Evolutionary conservation across 1,140 invertebrate genomes (phyloP).

Genomic region (Magallana gigas): DNA sequence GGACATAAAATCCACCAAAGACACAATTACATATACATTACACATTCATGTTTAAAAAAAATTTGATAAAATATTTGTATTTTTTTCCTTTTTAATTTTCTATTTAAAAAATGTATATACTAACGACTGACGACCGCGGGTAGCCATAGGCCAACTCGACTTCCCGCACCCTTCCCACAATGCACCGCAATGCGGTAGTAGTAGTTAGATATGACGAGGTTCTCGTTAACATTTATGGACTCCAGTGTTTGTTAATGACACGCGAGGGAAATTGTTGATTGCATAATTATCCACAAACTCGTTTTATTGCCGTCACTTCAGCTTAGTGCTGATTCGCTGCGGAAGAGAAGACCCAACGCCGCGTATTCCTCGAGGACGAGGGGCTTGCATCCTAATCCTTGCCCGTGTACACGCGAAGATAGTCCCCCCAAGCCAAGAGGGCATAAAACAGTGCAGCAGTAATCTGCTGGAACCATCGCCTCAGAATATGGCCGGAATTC

Average conservation of each 20-base stretch:
- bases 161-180: background rate
- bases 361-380: background rate
- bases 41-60: no score
- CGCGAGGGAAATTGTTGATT: conserved; percentile 16
- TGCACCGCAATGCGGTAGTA: background rate
- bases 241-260: conserved; percentile 29
- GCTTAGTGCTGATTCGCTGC: background rate
- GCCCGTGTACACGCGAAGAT: background rate
- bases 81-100: background rate
- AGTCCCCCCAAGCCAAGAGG: background rate
- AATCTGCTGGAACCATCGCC: background rate
- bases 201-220: background rate
- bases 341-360: background rate
- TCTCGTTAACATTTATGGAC: conserved; percentile 19
- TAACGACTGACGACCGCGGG: background rate
- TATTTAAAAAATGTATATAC: background rate
- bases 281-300: conserved; percentile 23
- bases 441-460: background rate
- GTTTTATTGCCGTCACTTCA: conserved; percentile 30
- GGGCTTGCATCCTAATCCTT: background rate
- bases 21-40: no score
- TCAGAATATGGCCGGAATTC: conserved; percentile 8
- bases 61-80: background rate
- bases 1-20: no score
- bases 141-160: no score